Evolutionary conservation across 2,113 vertebrate genomes (phyloP), one percentile per base, ranked within the genome.

Genomic region (Vidua macroura): DNA sequence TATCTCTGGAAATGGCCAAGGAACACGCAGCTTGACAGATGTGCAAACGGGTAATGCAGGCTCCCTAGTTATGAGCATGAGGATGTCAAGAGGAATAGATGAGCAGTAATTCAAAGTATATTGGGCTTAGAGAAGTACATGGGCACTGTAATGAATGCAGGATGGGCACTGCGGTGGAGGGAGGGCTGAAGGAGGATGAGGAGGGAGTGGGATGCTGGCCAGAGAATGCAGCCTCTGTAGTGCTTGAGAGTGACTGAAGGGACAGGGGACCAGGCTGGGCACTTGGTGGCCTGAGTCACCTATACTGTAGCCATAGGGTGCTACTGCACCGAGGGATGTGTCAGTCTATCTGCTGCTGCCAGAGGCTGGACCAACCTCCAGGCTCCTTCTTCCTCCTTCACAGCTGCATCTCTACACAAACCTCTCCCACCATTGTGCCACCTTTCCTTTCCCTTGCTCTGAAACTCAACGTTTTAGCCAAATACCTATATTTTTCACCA

Each of bases 1-100:
- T 95, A 95, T 96, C 96, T 91, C 96, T 96, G 95, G 95, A 96
- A 97, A 96, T 76, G 92, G 93, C 91, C 87, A 15, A 94, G 96
- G 95, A 95, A 96, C 90, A 93, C 74, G 91, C 80, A 95, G 94
- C 28, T 90, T 97, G 96, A 96, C 96, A 97, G 96, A 97, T 97
- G 96, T 90, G 92, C 95, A 68, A 91, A 89, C 13, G 78, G 91
- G 96, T 92, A 96, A 95, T 92, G 94, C 88, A 81, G 88, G 95
- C 88, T 92, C 72, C 92, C 91, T 73, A 92, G 96, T 97, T 97
- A 96, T 93, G 95, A 95, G 96, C 86, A 66, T 64, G 74, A 93
- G 96, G 93, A 94, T 91, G 96, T 90, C 95, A 93, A 91, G 93
- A 96, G 89, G 78, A 97, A 96, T 83, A 95, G 92, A 96, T 93